A percentile compares a stretch with the other conserved stretches of the same genome.
Evolutionary conservation across 2,888 invertebrate genomes (phyloP).

Genomic region (Spisula solida): DNA sequence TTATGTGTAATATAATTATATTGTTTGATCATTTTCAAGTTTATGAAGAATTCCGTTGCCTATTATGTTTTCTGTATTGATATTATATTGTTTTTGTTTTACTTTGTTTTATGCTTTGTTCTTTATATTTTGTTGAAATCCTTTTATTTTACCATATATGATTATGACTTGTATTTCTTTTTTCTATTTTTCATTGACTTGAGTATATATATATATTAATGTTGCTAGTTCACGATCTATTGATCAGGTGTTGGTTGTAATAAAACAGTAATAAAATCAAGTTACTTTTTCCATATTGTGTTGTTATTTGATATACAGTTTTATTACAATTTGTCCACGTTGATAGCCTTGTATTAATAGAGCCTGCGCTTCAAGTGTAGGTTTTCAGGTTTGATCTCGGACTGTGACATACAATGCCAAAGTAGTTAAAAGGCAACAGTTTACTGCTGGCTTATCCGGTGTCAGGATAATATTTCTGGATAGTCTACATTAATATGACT

Average conservation of each 20-base stretch:
- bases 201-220: background rate
- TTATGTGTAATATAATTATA: no score
- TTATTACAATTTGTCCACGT: no score
- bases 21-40: no score
- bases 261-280: background rate
- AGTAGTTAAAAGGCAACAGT: no score
- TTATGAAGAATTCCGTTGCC: background rate
- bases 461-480: no score
- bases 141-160: background rate
- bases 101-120: conserved; percentile 1
- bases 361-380: no score
- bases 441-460: no score
- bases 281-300: conserved; percentile 4
- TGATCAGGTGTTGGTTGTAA: conserved; percentile 42
- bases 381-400: no score
- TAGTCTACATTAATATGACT: no score
- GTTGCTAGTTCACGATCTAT: conserved; percentile 37
- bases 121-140: background rate
- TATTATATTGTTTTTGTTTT: background rate
- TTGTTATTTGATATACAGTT: background rate
- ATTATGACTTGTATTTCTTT: conserved; percentile 2
- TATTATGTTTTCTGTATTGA: background rate
- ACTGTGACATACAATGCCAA: no score
- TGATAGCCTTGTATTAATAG: no score
- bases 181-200: background rate